Evolutionary conservation across 2,113 vertebrate species (phyloP), one percentile per base, ranked within the genome.

Genomic region (Solea senegalensis): DNA sequence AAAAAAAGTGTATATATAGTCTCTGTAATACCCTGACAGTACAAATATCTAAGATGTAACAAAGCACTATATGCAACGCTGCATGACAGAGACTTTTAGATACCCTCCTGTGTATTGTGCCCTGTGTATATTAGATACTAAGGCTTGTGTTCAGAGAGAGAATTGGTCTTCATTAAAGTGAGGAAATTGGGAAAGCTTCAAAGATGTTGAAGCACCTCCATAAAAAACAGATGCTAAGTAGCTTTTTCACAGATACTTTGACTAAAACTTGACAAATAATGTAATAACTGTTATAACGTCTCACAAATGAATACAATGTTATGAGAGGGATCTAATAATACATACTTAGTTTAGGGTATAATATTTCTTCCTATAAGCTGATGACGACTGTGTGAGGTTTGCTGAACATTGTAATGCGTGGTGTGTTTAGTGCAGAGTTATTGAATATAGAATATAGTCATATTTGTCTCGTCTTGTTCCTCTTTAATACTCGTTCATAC

Each of bases 1-100:
- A n/a, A n/a, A n/a, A n/a, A n/a, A n/a, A n/a, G n/a, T n/a, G n/a
- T n/a, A n/a, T n/a, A n/a, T 5, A 45, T 15, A 48, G 2, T 55
- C 14, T 62, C 44, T 75, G 28, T 11, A 16, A 61, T 51, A 62
- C 8, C 57, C 27, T 66, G 26, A 61, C 55, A 76, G 46, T n/a
- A 48, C 12, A 26, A 43, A 61, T 49, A 69, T 41, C 14, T 40
- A 10, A 46, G 27, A 48, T 39, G 26, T 51, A 40, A 60, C 39
- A 14, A 78, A 15, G 40, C 13, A 5, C 27, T 70, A 9, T 28
- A 44, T 53, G 8, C 27, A 56, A 45, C 51, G 39, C 58, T 50
- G 49, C 28, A 59, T 58, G 4, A 21, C 66, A 52, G 3, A 49
- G 28, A 7, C 2, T 44, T 52, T 55, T 72, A 59, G 64, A 65